These are phyloP conservation scores for Argyrosomus japonicus DNA, from an alignment of 2,113 vertebrate genomes.

Conservation along the genomic window DNA sequence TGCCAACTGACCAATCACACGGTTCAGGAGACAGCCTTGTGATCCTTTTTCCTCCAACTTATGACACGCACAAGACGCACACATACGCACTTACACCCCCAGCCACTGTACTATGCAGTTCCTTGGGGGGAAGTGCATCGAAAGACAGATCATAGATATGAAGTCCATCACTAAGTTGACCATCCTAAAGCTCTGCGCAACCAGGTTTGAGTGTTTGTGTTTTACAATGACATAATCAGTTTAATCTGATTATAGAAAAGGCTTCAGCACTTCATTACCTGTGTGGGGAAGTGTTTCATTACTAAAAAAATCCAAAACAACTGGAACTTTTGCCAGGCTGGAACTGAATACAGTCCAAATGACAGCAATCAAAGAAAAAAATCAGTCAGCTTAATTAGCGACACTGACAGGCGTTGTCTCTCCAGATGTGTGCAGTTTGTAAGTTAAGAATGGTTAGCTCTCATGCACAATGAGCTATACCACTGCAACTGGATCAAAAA, in stretches of 20 bases:
- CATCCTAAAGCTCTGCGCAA: not conserved
- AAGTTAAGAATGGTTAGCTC: conserved; percentile 3
- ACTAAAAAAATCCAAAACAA: not conserved
- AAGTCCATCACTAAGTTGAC: not conserved
- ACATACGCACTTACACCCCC: conserved; percentile 3
- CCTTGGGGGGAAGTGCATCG: not conserved
- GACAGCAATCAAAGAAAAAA: not conserved
- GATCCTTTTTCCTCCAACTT: conserved; percentile 46
- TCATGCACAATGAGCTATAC: conserved; percentile 13
- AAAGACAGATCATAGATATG: not conserved
- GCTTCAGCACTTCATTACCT: not conserved
- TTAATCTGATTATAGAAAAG: not conserved
- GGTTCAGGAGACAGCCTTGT: conserved; percentile 88
- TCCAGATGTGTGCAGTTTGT: not conserved
- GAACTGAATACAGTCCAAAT: conserved; percentile 20
- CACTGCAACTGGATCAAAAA: conserved; percentile 4
- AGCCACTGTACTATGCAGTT: not conserved
- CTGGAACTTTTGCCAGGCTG: conserved; percentile 34
- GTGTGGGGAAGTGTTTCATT: not conserved
- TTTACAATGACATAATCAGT: not conserved
- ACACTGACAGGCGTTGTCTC: not conserved
- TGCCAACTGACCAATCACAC: conserved; percentile 57
- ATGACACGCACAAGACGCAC: not conserved
- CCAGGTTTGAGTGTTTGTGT: not conserved
- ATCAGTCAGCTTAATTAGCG: not conserved